Base-by-base conservation (phyloP, 2,113 vertebrate genomes). In the Onychostruthus taczanowskii region DNA sequence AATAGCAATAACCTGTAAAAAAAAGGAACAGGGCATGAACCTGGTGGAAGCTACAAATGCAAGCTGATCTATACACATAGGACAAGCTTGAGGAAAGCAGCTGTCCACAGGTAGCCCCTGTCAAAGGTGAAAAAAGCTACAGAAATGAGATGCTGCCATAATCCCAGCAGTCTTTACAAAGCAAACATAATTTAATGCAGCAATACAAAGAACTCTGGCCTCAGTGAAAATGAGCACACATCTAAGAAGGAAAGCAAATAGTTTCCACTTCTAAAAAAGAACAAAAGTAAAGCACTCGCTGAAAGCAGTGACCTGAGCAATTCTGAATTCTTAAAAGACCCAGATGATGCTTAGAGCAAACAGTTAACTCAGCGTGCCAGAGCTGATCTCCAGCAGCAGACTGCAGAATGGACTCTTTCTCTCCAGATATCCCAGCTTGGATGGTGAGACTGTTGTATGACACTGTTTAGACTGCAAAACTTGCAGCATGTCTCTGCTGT, bases 171-270 rank as follows among this genome's bases (percentile, higher is more conserved):
- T 84, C 85, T 94, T 94, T 78, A 92, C 73, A 95, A 81, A 89
- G 94, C 86, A 97, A 97, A 96, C 73, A 93, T 63, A 78, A 92
- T 94, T 94, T 96, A 96, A 93, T 75, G 79, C 88, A 82, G 83
- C 8, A 14, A 92, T 92, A 94, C 68, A 92, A 90, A 87, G 85
- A 96, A 84, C 56, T 93, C 55, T 77, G 77, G 93, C 88, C 85
- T 75, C 0, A 0, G 52, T 87, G 69, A 96, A 96, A 96, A 96
- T 94, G 79, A 96, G 90, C 78, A 94, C 68, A 86, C 93, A 91
- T 61, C 85, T 84, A 91, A 97, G 87, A 89, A 95, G 85, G 47
- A 95, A 94, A 94, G 90, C 79, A 96, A 96, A 97, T 88, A 95
- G 35, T 55, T 96, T 30, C 43, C 59, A 90, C 90, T 97, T 93